Conservation (phyloP, 2,888 invertebrate genomes). For the Caradrina kadenii region DNA sequence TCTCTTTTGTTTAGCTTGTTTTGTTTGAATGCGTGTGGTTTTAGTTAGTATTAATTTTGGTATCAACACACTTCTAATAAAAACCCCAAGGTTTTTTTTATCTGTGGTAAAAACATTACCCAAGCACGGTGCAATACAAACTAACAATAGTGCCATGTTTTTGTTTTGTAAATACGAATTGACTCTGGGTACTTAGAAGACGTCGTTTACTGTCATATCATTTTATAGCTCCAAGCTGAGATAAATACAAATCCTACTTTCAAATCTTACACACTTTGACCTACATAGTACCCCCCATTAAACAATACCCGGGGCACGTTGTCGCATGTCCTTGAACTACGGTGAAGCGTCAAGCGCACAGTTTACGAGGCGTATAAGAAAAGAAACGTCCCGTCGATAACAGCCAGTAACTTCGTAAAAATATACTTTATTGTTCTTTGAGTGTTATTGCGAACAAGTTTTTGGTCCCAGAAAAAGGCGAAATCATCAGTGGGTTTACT, state of each 20-base stretch:
- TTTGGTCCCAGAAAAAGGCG: background rate
- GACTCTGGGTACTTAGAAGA: no score
- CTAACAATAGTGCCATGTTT: no score
- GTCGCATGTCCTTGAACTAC: constrained; percentile 40
- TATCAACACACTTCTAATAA: background rate
- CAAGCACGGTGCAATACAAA: no score
- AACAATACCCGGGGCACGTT: constrained; percentile 6
- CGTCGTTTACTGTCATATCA: no score
- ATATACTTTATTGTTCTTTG: constrained; percentile 60
- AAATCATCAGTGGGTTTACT: constrained; percentile 8
- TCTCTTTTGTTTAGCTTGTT: constrained; percentile 29
- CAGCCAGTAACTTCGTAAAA: constrained; percentile 57
- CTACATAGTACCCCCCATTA: constrained; percentile 8
- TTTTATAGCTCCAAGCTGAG: background rate
- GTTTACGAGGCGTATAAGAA: constrained; percentile 47
- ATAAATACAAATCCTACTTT: background rate
- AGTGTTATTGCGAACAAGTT: constrained; percentile 53
- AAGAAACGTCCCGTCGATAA: constrained; percentile 47
- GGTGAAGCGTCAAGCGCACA: constrained; percentile 26
- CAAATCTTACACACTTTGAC: background rate
- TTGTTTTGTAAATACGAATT: no score
- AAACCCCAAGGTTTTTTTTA: no score
- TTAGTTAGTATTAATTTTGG: constrained; percentile 1
- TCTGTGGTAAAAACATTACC: no score
- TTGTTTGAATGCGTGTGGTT: constrained; percentile 13